Conservation (phyloP, 2,113 vertebrate genomes). For the Ailurus styani region DNA sequence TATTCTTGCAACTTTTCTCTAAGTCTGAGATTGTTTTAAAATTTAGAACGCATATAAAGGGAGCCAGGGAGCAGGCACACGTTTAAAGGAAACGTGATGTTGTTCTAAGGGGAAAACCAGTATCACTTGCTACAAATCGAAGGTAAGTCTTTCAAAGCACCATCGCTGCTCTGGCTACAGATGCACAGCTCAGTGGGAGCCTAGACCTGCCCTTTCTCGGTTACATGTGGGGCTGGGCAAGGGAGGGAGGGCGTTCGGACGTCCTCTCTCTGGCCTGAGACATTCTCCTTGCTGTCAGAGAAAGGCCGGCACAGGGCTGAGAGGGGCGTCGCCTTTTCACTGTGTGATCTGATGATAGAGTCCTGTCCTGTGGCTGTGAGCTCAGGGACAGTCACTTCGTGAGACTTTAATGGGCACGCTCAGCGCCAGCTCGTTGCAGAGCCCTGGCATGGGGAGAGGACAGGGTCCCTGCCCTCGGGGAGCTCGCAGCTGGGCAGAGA, state of each 20-base stretch:
- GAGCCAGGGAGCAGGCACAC: neutral
- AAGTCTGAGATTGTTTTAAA: neutral
- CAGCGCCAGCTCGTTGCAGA: fast-evolving
- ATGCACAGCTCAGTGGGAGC: neutral
- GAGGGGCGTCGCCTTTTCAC: neutral
- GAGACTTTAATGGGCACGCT: neutral
- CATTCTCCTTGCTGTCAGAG: too few species aligned
- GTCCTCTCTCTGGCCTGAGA: fast-evolving
- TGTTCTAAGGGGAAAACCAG: neutral
- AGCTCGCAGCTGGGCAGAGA: neutral
- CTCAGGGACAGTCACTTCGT: neutral
- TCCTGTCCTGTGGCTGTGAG: neutral
- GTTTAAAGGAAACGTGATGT: neutral
- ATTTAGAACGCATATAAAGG: neutral
- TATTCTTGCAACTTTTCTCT: neutral
- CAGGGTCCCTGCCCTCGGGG: too few species aligned
- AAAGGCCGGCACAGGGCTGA: neutral
- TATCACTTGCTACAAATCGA: neutral
- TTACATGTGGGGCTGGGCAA: fast-evolving
- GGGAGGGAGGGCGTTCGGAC: fast-evolving
- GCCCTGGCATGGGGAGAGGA: neutral
- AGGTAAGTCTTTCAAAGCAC: neutral
- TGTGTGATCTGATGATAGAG: fast-evolving
- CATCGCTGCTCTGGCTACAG: neutral
- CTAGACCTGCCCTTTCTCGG: neutral